Evolutionary conservation across 2,113 vertebrate species (phyloP).

Genomic region (Sminthopsis crassicaudata): DNA sequence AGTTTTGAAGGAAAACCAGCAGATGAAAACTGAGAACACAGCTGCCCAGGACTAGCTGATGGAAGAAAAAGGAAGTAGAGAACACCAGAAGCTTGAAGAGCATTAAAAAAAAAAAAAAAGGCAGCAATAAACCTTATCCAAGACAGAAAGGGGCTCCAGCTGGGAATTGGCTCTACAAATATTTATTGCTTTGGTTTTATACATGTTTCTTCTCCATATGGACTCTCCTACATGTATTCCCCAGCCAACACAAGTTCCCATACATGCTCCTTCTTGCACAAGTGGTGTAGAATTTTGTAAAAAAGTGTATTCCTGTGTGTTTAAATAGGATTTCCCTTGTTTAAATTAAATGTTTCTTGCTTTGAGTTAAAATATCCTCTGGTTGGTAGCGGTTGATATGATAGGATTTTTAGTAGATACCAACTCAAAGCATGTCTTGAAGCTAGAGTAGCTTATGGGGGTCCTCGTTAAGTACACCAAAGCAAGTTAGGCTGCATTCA

Average conservation of each 20-base stretch:
- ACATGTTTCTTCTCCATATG: background rate
- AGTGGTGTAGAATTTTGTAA: background rate
- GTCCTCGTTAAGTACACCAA: background rate
- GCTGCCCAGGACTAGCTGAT: background rate
- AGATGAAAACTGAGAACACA: background rate
- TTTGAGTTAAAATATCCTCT: background rate
- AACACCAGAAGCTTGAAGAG: background rate
- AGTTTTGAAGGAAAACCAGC: background rate
- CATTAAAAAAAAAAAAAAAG: background rate
- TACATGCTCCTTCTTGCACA: background rate
- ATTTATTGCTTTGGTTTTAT: background rate
- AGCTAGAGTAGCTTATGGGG: background rate
- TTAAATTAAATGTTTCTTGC: background rate
- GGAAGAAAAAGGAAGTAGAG: background rate
- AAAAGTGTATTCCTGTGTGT: background rate
- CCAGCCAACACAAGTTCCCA: background rate
- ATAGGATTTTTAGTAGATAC: background rate
- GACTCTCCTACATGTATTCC: background rate
- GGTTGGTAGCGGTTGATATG: background rate
- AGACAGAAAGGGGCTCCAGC: background rate
- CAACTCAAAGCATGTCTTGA: background rate
- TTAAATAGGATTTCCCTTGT: background rate
- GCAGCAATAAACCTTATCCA: background rate
- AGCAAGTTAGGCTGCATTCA: background rate
- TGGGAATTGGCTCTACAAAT: background rate